These are phyloP conservation scores for Alcedo atthis DNA, from an alignment of 2,797 vertebrate species.

Conservation along the genomic window DNA sequence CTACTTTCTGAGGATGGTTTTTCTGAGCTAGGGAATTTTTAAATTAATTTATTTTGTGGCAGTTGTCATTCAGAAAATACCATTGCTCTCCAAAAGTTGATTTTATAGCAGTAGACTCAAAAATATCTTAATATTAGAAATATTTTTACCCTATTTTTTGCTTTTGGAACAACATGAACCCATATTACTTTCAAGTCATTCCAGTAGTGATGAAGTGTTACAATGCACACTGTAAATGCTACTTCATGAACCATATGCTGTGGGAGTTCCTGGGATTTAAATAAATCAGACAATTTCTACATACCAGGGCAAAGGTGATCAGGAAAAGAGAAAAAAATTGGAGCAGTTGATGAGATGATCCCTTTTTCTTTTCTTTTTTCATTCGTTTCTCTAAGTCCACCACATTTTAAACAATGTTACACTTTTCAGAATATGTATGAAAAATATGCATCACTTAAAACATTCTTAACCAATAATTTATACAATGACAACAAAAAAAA, in stretches of 20 bases:
- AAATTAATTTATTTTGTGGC: not conserved
- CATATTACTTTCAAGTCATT: conserved; percentile 5
- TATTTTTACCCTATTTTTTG: not conserved
- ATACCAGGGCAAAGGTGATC: conserved; percentile 15
- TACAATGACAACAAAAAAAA: not conserved
- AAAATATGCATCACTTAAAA: not conserved
- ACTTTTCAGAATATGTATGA: not conserved
- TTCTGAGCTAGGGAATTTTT: not conserved
- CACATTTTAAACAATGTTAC: not conserved
- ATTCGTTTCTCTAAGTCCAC: not conserved
- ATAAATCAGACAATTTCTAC: conserved; percentile 37
- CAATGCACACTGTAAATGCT: conserved; percentile 37
- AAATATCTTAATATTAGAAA: not conserved
- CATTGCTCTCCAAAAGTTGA: not conserved
- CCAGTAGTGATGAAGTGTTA: conserved; percentile 15
- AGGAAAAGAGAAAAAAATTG: conserved; percentile 36
- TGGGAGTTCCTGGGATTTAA: conserved; percentile 46
- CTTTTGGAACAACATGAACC: not conserved
- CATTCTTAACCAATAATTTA: not conserved
- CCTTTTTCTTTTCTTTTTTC: not conserved
- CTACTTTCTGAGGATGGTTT: not conserved
- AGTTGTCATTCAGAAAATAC: not conserved
- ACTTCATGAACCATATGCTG: not conserved
- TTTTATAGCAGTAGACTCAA: not conserved
- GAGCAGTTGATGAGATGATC: conserved; percentile 10